Evolutionary conservation across 2,797 vertebrate genomes (phyloP).

Genomic region (Leptodactylus fallax): DNA sequence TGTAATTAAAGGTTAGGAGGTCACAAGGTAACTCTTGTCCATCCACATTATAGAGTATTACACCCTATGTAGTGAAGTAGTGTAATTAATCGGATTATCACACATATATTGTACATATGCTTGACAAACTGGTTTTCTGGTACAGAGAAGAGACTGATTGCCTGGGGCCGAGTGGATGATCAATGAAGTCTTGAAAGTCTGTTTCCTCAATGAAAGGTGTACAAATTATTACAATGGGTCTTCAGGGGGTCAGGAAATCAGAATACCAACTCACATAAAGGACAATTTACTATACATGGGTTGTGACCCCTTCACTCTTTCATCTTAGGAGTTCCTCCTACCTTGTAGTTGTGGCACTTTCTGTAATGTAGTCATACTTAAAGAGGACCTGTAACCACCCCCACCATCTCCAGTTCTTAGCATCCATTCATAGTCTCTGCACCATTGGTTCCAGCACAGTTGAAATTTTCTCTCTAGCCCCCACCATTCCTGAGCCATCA

Average conservation of each 20-base stretch:
- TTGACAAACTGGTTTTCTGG: constrained; percentile 23
- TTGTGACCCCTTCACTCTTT: too few relatives aligned
- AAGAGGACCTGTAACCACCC: too few relatives aligned
- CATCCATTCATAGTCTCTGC: too few relatives aligned
- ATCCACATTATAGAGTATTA: background rate
- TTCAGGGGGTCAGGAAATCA: background rate
- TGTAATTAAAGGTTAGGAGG: constrained; percentile 3
- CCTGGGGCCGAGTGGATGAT: background rate
- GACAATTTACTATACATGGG: too few relatives aligned
- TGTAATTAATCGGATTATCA: background rate
- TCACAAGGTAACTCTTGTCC: background rate
- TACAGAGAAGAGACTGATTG: background rate
- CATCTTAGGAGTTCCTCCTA: too few relatives aligned
- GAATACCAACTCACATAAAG: too few relatives aligned
- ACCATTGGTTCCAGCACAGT: too few relatives aligned
- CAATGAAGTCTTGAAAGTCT: background rate
- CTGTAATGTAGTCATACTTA: too few relatives aligned
- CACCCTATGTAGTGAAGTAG: background rate
- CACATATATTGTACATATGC: background rate
- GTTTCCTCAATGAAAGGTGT: background rate
- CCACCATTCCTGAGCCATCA: too few relatives aligned
- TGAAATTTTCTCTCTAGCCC: too few relatives aligned
- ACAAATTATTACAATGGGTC: background rate
- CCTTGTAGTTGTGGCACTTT: too few relatives aligned
- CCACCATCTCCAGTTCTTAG: too few relatives aligned